Base-by-base conservation (phyloP, 2,797 vertebrate genomes). In the Macrochelys suwanniensis region DNA sequence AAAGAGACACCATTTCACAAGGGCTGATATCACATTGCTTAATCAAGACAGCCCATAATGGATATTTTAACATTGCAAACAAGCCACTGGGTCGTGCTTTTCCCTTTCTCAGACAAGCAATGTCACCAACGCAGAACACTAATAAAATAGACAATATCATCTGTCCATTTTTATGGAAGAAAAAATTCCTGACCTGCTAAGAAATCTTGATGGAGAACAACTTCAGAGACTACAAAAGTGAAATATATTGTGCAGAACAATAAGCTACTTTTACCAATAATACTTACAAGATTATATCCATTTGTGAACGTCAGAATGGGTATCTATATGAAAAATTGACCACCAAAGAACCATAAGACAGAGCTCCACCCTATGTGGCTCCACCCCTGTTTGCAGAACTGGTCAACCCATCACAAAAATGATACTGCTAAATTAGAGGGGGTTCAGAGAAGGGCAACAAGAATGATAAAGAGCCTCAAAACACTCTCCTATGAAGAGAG, bases 201-300 rank as follows among this genome's bases (percentile, higher is more conserved):
- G 82, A 31, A 74, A 84, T 80, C 11, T 51, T 85, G 42, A 17
- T 47, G n/a, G 9, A 87, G 74, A 90, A 11, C 26, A 49, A 3
- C 5, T 42, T 84, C 5, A 89, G 59, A 87, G 94, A n/a, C 61
- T 80, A 53, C 28, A 61, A 96, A 92, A 94, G 11, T 10, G 84
- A 77, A 79, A 26, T 1, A 1, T 61, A 6, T 21, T 65, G 79
- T 87, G 82, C n/a, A 87, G 50, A 86, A 19, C 10, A 71, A 84
- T 89, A 68, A 51, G 12, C 7, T 4, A 7, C 33, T 11, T 31
- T 89, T 84, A 85, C 82, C 47, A 56, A 7, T 33, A 82, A 90
- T 85, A 37, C 74, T 87, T 28, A 74, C 85, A 88, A 54, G 49
- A 54, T 87, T 12, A 87, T 0, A 1, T 85, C 85, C 79, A 31